Evolutionary conservation across 2,888 invertebrate genomes (phyloP), one percentile per base, ranked within the genome.

Genomic region (Tetranychus piercei): DNA sequence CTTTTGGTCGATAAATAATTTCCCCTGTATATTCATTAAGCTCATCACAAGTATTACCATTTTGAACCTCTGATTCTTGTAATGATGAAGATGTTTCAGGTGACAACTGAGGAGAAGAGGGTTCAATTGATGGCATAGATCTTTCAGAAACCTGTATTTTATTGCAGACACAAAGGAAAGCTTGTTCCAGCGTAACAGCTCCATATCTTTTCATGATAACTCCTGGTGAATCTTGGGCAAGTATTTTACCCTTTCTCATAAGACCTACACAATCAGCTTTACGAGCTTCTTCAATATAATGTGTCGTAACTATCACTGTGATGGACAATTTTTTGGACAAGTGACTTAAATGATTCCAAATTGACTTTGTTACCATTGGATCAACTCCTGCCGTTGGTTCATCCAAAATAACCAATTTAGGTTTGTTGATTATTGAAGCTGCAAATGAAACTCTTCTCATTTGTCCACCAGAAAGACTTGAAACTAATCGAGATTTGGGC

Each of bases 371-470:
- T 1, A 94, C 86, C 78, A 91, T 85, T 0, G 93, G 93, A 85
- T 94, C 93, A 75, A 94, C 93, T 6, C 93, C 93, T 71, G 94
- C 93, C 0, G 93, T 94, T 0, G 93, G 93, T 83, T 94, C 93
- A 82, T 94, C 94, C 77, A 94, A 86, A 83, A 94, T 94, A 77
- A 94, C 85, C 71, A 94, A 86, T 82, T 92, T 91, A 0, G 94
- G 94, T 83, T 93, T 92, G 82, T 93, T 92, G 87, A 94, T 90
- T 23, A 94, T 86, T 0, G 93, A 92, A 65, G 92, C 92, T 1
- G 93, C 91, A 83, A 94, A 92, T 0, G 93, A 93, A 0, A 93
- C 92, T 77, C 93, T 86, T 75, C 94, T 86, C 82, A 93, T 91
- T 83, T 94, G 92, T 44, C 94, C 92, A 79, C 94, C 93, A 83